Evolutionary conservation across 1,140 invertebrate species (phyloP).

Genomic region (Drosophila fuyamai): DNA sequence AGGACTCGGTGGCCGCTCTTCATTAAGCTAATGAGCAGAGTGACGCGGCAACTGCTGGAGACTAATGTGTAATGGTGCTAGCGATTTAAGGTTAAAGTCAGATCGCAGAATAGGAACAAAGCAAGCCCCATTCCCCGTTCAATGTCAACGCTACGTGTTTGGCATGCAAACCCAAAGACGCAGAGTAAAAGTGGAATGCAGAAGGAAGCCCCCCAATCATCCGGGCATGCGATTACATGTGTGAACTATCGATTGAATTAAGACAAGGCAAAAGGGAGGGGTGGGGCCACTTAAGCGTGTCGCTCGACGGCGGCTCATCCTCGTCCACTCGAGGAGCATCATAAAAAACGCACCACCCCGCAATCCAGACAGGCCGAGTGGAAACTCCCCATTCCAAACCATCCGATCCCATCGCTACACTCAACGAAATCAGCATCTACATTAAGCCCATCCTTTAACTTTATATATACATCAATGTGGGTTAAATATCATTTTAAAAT

Average conservation of each 20-base stretch:
- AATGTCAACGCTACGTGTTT: conserved; percentile 73
- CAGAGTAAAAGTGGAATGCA: conserved; percentile 51
- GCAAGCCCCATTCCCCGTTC: conserved; percentile 17
- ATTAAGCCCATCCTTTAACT: too few relatives aligned
- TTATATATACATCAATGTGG: too few relatives aligned
- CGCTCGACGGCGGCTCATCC: conserved; percentile 47
- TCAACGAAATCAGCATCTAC: background rate
- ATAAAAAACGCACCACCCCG: conserved; percentile 59
- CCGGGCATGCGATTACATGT: conserved; percentile 76
- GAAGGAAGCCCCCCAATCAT: conserved; percentile 77
- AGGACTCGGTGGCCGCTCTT: conserved; percentile 40
- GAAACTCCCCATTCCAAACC: conserved; percentile 17
- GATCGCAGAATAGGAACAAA: conserved; percentile 40
- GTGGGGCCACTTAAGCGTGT: conserved; percentile 74
- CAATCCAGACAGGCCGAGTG: conserved; percentile 17
- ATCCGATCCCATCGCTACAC: conserved; percentile 23
- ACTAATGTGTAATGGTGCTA: conserved; percentile 34
- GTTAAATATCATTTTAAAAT: too few relatives aligned
- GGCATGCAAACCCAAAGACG: conserved; percentile 63
- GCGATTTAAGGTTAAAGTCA: conserved; percentile 75
- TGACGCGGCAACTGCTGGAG: conserved; percentile 57
- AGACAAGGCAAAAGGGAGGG: conserved; percentile 48
- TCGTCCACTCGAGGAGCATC: conserved; percentile 72
- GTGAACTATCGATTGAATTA: conserved; percentile 83
- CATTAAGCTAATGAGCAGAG: conserved; percentile 75